These are phyloP conservation scores for Squalus acanthias DNA, from an alignment of 2,797 vertebrate species.

Conservation along the genomic window DNA sequence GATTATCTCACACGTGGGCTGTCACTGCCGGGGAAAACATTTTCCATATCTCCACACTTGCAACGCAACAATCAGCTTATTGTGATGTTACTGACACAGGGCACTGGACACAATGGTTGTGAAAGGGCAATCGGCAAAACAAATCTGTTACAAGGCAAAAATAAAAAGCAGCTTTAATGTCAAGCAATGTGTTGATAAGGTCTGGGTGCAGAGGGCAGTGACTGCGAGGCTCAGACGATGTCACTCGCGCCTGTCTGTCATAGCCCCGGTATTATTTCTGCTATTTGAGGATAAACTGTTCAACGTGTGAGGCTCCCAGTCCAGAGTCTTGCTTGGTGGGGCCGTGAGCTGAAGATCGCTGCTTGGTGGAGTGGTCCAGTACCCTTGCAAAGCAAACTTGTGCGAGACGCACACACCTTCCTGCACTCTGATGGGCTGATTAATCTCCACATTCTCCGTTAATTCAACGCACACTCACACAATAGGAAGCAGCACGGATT, in stretches of 20 bases:
- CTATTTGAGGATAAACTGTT: neutral
- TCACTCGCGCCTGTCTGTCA: neutral
- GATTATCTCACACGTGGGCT: neutral
- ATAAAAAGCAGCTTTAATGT: neutral
- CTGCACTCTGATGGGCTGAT: neutral
- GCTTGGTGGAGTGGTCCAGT: neutral
- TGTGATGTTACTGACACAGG: neutral
- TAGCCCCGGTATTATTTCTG: neutral
- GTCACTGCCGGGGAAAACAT: neutral
- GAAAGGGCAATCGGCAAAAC: neutral
- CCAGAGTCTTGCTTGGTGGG: neutral
- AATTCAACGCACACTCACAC: neutral
- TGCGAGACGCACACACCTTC: neutral
- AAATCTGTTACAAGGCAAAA: too few relatives aligned
- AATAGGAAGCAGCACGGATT: neutral
- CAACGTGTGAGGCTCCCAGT: neutral
- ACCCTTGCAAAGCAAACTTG: neutral
- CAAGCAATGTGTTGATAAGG: neutral
- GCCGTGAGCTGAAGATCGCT: neutral
- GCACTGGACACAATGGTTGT: neutral
- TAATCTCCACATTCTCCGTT: neutral
- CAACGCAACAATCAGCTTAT: neutral
- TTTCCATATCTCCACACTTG: neutral
- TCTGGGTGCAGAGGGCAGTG: neutral
- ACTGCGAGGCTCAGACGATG: neutral